These are phyloP conservation scores for Saimiri boliviensis DNA, from an alignment of 2,113 vertebrate species.

Conservation along the genomic window DNA sequence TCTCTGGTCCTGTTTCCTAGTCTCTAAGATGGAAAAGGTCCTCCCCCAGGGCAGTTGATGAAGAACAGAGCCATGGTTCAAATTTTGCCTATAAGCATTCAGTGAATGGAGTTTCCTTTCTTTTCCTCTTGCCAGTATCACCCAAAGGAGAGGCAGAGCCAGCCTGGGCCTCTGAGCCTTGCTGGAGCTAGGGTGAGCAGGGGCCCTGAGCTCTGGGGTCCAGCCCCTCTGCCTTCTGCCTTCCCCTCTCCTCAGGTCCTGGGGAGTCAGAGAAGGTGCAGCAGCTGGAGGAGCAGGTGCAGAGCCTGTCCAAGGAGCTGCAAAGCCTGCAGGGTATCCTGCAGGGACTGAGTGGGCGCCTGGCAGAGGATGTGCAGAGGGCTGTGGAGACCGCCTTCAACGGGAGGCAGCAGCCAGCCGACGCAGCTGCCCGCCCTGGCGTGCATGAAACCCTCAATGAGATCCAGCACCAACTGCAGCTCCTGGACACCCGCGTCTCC, in stretches of 20 bases:
- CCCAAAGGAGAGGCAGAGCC: neutral
- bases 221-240: neutral
- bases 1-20: neutral
- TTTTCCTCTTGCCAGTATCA: neutral
- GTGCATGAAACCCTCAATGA: slow-evolving; percentile 91
- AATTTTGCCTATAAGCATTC: neutral
- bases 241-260: slow-evolving; percentile 77
- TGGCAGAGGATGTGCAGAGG: slow-evolving; percentile 81
- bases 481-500: slow-evolving; percentile 91
- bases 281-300: slow-evolving; percentile 91
- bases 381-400: slow-evolving; percentile 77
- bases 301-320: slow-evolving; percentile 89
- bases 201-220: neutral
- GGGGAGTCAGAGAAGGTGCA: slow-evolving; percentile 87
- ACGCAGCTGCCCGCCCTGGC: slow-evolving; percentile 88
- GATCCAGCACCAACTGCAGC: slow-evolving; percentile 92
- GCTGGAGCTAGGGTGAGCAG: neutral
- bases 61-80: neutral
- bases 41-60: neutral
- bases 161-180: neutral
- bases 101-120: neutral
- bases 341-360: slow-evolving; percentile 84
- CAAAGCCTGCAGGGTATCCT: slow-evolving; percentile 88
- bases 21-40: neutral
- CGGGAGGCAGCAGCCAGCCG: slow-evolving; percentile 86